Percentiles rank a stretch among this genome's conserved stretches.
phyloP scores from a whole-genome alignment of 1,140 invertebrate species.

The Leptoteleia sp. region DNA sequence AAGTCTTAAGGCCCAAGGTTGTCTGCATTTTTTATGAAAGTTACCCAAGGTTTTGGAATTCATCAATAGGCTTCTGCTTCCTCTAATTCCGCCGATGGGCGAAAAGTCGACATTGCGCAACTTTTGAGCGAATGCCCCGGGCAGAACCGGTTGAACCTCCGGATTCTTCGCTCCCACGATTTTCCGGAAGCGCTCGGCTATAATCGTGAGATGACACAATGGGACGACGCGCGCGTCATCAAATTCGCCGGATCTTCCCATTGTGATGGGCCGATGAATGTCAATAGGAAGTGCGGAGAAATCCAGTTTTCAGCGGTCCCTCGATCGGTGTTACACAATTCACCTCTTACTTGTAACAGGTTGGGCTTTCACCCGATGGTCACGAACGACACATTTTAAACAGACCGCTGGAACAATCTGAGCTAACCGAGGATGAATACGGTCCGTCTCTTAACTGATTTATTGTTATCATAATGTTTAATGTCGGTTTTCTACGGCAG shows the following conservation, averaged over 20 bases:
- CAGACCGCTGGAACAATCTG: conserved; percentile 17
- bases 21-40: conserved; percentile 74
- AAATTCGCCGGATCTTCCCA: not conserved
- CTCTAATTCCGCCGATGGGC: conserved; percentile 12
- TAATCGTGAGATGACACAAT: too few relatives aligned
- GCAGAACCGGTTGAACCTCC: too few relatives aligned
- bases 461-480: conserved; percentile 13
- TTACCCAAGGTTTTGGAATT: conserved; percentile 51
- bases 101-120: conserved; percentile 9
- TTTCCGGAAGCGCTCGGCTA: not conserved
- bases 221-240: not conserved
- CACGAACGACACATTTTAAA: conserved; percentile 45
- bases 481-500: not conserved
- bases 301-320: conserved; percentile 47
- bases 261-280: too few relatives aligned
- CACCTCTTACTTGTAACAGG: conserved; percentile 41
- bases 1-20: conserved; percentile 75
- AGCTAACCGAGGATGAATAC: conserved; percentile 10
- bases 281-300: conserved; percentile 25
- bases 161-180: not conserved
- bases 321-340: conserved; percentile 21
- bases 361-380: conserved; percentile 53
- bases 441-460: conserved; percentile 8
- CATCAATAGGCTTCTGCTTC: conserved; percentile 6
- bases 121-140: too few relatives aligned